Conservation (phyloP, 2,113 vertebrate species). For the Oncorhynchus kisutch region DNA sequence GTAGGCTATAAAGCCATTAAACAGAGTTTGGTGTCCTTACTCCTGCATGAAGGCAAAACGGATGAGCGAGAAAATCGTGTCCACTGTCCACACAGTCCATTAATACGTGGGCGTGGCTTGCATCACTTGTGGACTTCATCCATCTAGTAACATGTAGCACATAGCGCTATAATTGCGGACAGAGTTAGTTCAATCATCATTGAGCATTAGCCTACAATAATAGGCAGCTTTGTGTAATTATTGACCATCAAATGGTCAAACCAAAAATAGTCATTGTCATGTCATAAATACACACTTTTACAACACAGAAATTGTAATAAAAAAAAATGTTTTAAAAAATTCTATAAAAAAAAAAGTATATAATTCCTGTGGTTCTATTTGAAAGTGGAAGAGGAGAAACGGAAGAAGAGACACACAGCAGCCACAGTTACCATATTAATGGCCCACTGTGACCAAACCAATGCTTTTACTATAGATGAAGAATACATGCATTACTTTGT, state of each 20-base stretch:
- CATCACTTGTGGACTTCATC: not conserved
- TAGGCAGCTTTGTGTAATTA: not conserved
- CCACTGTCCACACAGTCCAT: not conserved
- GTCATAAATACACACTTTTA: no score
- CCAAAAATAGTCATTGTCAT: no score
- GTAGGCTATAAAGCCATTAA: not conserved
- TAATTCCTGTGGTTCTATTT: not conserved
- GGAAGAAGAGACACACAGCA: not conserved
- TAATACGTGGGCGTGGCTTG: not conserved
- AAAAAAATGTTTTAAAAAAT: not conserved
- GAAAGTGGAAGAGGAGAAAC: not conserved
- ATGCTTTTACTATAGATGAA: not conserved
- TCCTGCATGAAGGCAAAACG: no score
- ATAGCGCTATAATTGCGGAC: not conserved
- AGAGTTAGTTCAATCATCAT: not conserved
- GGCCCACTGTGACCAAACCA: not conserved
- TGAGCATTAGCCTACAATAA: not conserved
- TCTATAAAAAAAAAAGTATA: not conserved
- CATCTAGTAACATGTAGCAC: not conserved
- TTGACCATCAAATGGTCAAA: not conserved
- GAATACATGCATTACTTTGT: not conserved
- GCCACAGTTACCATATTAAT: not conserved
- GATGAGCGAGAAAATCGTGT: not conserved
- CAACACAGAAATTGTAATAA: not conserved
- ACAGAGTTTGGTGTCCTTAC: not conserved